Evolutionary conservation across 2,888 invertebrate genomes (phyloP), one percentile per base, ranked within the genome.

Genomic region (Brachypalpus laphriformis): DNA sequence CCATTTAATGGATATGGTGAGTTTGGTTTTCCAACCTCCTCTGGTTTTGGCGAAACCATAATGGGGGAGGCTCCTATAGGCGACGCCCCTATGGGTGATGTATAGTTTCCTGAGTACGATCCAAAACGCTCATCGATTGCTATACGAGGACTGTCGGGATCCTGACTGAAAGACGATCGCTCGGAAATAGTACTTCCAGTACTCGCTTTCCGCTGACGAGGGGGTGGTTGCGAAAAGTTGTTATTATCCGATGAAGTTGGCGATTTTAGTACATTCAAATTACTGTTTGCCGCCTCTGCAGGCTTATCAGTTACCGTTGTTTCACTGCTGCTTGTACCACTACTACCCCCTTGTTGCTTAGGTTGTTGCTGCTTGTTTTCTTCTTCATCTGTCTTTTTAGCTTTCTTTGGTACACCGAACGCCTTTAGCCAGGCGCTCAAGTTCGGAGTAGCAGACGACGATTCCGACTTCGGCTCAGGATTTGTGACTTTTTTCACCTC

Each of bases 391-490:
- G 92, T 89, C 90, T 95, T 96, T 90, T 95, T 96, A 56, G 93
- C 90, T 81, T 94, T 94, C 92, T 97, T 97, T 0, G 97, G 97
- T 0, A 96, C 96, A 8, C 97, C 97, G 90, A 98, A 97, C 0
- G 97, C 97, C 92, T 97, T 97, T 86, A 97, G 96, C 97, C 97
- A 98, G 28, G 97, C 97, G 90, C 97, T 97, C 72, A 97, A 93
- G 92, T 97, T 97, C 0, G 97, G 97, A 37, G 96, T 96, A 16
- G 96, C 95, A 90, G 95, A 95, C 85, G 94, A 94, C 88, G 94
- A 93, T 83, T 93, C 94, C 82, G 91, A 82, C 87, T 92, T 89
- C 25, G 87, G 87, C 42, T 88, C 89, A 5, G 72, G 68, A 8
- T 87, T 87, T 14, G 11, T 42, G 0, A 85, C 65, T 66, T 85